These are phyloP conservation scores for Ernsta delagoae DNA, from an alignment of 2,888 invertebrate genomes.

Conservation along the genomic window DNA sequence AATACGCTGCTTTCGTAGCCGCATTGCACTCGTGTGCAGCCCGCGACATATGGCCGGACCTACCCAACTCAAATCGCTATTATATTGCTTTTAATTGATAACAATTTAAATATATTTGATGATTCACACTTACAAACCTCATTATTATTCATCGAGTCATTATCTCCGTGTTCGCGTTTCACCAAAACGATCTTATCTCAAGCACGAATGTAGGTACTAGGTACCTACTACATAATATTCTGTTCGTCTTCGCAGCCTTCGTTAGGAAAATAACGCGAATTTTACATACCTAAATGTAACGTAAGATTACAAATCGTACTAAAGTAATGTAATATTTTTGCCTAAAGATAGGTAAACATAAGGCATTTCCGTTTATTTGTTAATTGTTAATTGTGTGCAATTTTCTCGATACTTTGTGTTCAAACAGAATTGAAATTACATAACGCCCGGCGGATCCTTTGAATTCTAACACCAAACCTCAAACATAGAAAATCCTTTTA, in stretches of 20 bases:
- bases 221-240: too few relatives aligned
- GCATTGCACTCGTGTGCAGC: constrained; percentile 63
- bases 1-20: constrained; percentile 52
- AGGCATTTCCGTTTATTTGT: too few relatives aligned
- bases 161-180: constrained; percentile 79
- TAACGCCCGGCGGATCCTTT: constrained; percentile 16
- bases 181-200: constrained; percentile 71
- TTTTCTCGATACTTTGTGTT: too few relatives aligned
- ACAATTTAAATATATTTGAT: constrained; percentile 86
- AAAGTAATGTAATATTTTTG: too few relatives aligned
- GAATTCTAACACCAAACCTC: constrained; percentile 33
- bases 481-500: constrained; percentile 39
- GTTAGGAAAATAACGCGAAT: not conserved
- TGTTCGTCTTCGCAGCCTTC: constrained; percentile 66
- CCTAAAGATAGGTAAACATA: too few relatives aligned
- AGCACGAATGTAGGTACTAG: constrained; percentile 77
- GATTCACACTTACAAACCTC: constrained; percentile 83
- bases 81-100: constrained; percentile 86
- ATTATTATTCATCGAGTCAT: constrained; percentile 84
- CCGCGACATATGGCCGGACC: constrained; percentile 74
- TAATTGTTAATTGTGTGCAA: too few relatives aligned
- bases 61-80: constrained; percentile 82
- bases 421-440: constrained; percentile 8
- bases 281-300: too few relatives aligned
- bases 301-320: too few relatives aligned